A percentile compares a stretch with the other conserved stretches of the same genome.
phyloP scores from a whole-genome alignment of 2,888 invertebrate species.

The Linyphia triangularis region DNA sequence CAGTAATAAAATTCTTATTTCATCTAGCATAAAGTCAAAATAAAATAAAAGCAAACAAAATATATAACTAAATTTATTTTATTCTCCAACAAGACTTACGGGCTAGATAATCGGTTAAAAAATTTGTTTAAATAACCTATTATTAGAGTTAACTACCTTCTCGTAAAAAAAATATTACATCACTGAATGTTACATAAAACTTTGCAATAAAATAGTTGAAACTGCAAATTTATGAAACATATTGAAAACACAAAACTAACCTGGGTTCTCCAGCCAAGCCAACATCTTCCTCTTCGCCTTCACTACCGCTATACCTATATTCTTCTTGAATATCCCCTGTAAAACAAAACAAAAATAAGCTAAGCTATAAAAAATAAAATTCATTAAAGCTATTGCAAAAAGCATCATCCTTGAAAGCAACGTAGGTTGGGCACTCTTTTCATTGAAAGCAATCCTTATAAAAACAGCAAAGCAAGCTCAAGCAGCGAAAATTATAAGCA shows the following conservation, averaged over 20 bases:
- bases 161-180: not conserved
- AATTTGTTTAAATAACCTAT: no score
- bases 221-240: not conserved
- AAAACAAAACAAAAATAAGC: not conserved
- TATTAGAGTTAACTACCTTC: no score
- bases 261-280: slow-evolving; percentile 95
- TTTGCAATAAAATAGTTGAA: not conserved
- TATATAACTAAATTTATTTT: no score
- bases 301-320: slow-evolving; percentile 89
- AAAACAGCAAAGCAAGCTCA: slow-evolving; percentile 36
- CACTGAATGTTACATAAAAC: not conserved
- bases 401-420: not conserved
- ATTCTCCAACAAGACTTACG: no score
- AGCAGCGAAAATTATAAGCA: slow-evolving; percentile 39
- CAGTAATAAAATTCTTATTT: no score
- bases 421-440: not conserved
- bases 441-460: slow-evolving; percentile 32
- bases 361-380: not conserved
- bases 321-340: slow-evolving; percentile 74
- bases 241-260: slow-evolving; percentile 69
- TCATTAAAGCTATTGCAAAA: not conserved
- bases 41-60: no score
- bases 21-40: no score
- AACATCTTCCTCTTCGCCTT: slow-evolving; percentile 97
- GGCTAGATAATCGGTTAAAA: no score